A percentile compares a stretch with the other conserved stretches of the same genome.
Conservation (phyloP, 2,888 invertebrate genomes). For the Conus canariensis region DNA sequence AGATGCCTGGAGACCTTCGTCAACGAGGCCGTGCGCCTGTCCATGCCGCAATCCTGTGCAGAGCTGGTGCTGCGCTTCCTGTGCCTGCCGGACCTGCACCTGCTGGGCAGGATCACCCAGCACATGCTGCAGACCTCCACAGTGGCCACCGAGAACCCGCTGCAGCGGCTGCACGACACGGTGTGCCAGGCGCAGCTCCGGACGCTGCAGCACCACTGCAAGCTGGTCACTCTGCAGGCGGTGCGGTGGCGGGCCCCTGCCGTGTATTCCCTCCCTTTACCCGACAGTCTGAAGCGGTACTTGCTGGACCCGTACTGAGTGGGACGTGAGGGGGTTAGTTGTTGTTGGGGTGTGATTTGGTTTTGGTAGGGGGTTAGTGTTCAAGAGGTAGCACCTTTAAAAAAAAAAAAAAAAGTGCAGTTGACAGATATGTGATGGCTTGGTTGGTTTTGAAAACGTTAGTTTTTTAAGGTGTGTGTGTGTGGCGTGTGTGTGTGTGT, state of each 20-base stretch:
- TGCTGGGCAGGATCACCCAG: constrained; percentile 25
- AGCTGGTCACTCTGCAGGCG: constrained; percentile 13
- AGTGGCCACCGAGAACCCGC: not conserved
- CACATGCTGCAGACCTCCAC: constrained; percentile 17
- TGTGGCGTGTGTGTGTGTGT: no score
- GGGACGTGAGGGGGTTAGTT: not conserved
- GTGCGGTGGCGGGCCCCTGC: not conserved
- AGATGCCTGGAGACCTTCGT: constrained; percentile 18
- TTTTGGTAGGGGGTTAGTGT: not conserved
- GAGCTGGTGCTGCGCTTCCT: constrained; percentile 26
- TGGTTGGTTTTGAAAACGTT: not conserved
- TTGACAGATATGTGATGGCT: not conserved
- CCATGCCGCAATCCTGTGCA: not conserved
- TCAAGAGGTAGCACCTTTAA: not conserved
- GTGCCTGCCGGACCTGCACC: constrained; percentile 22
- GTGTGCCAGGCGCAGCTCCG: constrained; percentile 27
- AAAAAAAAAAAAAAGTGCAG: not conserved
- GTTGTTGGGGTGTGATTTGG: not conserved
- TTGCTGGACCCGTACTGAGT: constrained; percentile 2
- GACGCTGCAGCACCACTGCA: constrained; percentile 26
- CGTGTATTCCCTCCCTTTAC: constrained; percentile 20
- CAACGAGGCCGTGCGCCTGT: constrained; percentile 32
- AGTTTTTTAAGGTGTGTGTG: no score
- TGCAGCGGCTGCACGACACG: constrained; percentile 17
- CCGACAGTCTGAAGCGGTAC: constrained; percentile 41